Evolutionary conservation across 2,888 invertebrate genomes (phyloP).

Genomic region (Trichogramma evanescens): DNA sequence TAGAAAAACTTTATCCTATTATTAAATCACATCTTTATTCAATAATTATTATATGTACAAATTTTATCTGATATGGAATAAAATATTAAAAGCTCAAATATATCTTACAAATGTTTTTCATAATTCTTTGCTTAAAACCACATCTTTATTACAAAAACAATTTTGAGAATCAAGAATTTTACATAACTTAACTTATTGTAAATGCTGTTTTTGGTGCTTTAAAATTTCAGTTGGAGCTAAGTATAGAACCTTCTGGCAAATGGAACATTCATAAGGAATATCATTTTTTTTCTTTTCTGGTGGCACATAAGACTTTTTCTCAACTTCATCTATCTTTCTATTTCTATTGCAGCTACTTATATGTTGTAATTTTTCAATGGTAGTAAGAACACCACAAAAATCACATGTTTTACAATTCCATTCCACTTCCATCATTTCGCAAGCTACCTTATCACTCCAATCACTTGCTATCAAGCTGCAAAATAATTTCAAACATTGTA

Average conservation of each 20-base stretch:
- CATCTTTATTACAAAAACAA: too few species aligned
- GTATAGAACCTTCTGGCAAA: slow-evolving; percentile 62
- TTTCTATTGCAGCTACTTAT: slow-evolving; percentile 44
- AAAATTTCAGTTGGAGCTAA: slow-evolving; percentile 78
- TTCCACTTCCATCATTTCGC: slow-evolving; percentile 55
- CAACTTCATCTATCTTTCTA: slow-evolving; percentile 27
- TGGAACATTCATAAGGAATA: slow-evolving; percentile 63
- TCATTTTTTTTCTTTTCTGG: slow-evolving; percentile 51
- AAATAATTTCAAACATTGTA: slow-evolving; percentile 16
- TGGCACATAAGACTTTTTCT: slow-evolving; percentile 25
- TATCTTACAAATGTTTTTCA: too few species aligned
- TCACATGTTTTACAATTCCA: slow-evolving; percentile 72
- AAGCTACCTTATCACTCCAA: slow-evolving; percentile 60
- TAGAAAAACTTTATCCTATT: neutral
- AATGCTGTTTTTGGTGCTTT: slow-evolving; percentile 66
- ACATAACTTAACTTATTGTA: neutral
- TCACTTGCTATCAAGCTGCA: slow-evolving; percentile 60
- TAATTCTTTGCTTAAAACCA: too few species aligned
- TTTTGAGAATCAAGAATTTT: too few species aligned
- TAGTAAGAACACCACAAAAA: slow-evolving; percentile 55
- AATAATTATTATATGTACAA: slow-evolving; percentile 10
- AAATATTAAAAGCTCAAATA: neutral
- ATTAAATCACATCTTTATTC: neutral
- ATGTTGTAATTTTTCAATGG: slow-evolving; percentile 71
- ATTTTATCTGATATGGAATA: neutral